phyloP scores from a whole-genome alignment of 2,888 invertebrate genomes.

The Matsumyia berberina region DNA sequence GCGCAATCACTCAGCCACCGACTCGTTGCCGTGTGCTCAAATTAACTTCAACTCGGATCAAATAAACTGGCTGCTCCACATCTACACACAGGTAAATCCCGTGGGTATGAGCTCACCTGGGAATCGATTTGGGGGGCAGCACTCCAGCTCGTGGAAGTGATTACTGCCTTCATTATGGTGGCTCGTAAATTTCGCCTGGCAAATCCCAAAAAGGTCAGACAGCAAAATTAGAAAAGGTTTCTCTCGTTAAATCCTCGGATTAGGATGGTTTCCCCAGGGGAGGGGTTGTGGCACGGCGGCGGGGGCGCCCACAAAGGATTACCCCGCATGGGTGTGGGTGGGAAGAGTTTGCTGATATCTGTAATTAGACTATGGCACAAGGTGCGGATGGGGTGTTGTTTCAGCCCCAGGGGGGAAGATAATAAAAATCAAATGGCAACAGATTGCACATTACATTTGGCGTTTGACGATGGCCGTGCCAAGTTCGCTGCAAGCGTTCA shows the following conservation, averaged over 20 bases:
- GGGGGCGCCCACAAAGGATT: slow-evolving; percentile 33
- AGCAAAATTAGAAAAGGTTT: slow-evolving; percentile 51
- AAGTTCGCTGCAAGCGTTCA: slow-evolving; percentile 16
- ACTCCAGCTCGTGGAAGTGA: slow-evolving; percentile 57
- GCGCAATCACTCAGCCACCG: slow-evolving; percentile 41
- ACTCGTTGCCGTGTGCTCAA: slow-evolving; percentile 11
- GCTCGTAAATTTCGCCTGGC: slow-evolving; percentile 36
- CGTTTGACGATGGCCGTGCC: neutral
- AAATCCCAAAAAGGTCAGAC: slow-evolving; percentile 55
- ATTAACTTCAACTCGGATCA: slow-evolving; percentile 44
- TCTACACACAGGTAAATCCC: neutral
- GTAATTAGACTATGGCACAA: slow-evolving; percentile 33
- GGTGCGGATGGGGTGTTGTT: slow-evolving; percentile 8
- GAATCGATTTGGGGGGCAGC: slow-evolving; percentile 29
- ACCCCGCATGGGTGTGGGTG: neutral
- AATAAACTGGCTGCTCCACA: slow-evolving; percentile 3
- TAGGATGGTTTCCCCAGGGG: slow-evolving; percentile 2
- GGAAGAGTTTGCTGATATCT: slow-evolving; percentile 20
- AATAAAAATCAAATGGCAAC: slow-evolving; percentile 63
- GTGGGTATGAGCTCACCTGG: slow-evolving; percentile 18
- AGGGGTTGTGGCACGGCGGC: too few species aligned
- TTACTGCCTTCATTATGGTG: slow-evolving; percentile 51
- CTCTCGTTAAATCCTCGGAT: slow-evolving; percentile 20
- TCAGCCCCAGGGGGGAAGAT: slow-evolving; percentile 7
- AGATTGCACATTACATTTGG: slow-evolving; percentile 58